Evolutionary conservation across 2,888 invertebrate species (phyloP), one percentile per base, ranked within the genome.

Genomic region (Latrodectus hesperus): DNA sequence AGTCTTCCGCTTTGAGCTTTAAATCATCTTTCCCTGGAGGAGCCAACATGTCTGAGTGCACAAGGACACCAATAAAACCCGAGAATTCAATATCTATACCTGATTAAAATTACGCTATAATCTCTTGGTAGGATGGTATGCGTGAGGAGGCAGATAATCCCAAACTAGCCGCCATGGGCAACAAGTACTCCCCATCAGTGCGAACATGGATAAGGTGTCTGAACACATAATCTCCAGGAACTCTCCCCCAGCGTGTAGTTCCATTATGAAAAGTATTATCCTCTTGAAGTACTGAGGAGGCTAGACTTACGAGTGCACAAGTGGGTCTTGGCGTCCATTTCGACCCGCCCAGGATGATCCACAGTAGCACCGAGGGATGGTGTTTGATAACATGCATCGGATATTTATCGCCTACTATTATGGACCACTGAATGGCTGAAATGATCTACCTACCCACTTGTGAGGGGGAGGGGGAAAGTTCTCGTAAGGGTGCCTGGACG

Each of bases 341-440:
- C 10, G 60, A n/a, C 60, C 60, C 60, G 60, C 60, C 60, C 6
- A 14, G 10, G 60, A 60, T 12, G 60, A n/a, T 60, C 60, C n/a
- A 60, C 60, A 60, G 60, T 60, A 60, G 60, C 60, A 16, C 12
- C 10, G 60, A 60, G 12, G 60, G 60, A n/a, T n/a, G 60, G n/a
- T 55, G 16, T 55, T 55, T 55, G 55, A 55, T 60, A 60, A 60
- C 60, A 60, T 60, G 14, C 14, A 60, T 60, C 5, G 60, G 60
- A 60, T 60, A 16, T 60, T 60, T 60, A 60, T 60, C 60, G 60
- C 60, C 12, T 10, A 16, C 60, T 60, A 16, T 60, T 16, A 60
- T 60, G n/a, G 60, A 60, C n/a, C 60, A n/a, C 60, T 60, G 60
- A 60, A n/a, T 60, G 60, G 60, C 12, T 60, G 60, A n/a, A n/a